Percentiles rank a stretch among this genome's conserved stretches.
Conservation (phyloP, 1,140 invertebrate genomes). For the Chrysomallon squamiferum region DNA sequence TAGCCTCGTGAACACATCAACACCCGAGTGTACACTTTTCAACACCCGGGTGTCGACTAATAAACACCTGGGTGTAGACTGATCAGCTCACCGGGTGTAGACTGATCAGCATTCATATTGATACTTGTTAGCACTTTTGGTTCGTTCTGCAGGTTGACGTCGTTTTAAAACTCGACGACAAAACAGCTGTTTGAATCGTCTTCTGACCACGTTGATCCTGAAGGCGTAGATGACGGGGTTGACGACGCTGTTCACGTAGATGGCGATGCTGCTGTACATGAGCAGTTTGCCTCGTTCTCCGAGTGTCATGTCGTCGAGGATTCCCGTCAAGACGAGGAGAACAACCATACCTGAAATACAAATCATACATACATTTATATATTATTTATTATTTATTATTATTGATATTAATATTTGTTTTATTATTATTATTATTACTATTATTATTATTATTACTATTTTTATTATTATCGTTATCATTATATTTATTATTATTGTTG, state of each 20-base stretch:
- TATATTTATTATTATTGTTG: no score
- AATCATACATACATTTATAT: neutral
- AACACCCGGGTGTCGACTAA: no score
- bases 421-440: no score
- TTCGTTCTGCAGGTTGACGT: no score
- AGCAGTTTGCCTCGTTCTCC: conserved; percentile 6
- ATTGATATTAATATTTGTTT: no score
- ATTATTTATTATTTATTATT: no score
- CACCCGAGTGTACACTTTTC: no score
- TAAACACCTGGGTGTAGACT: neutral
- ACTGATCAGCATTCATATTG: neutral
- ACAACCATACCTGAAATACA: conserved; percentile 12
- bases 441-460: no score
- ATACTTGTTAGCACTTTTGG: neutral
- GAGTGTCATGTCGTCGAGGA: neutral
- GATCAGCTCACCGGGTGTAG: neutral
- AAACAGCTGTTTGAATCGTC: conserved; percentile 13
- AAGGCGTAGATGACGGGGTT: conserved; percentile 36
- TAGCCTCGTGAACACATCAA: no score
- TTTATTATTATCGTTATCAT: no score
- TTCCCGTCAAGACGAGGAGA: conserved; percentile 4
- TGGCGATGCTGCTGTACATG: conserved; percentile 11
- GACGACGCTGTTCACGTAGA: conserved; percentile 21
- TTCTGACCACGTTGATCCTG: conserved; percentile 13
- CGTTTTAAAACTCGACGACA: neutral